A percentile compares a stretch with the other conserved stretches of the same genome.
phyloP scores from a whole-genome alignment of 1,140 invertebrate genomes.

The Coelopa frigida region DNA sequence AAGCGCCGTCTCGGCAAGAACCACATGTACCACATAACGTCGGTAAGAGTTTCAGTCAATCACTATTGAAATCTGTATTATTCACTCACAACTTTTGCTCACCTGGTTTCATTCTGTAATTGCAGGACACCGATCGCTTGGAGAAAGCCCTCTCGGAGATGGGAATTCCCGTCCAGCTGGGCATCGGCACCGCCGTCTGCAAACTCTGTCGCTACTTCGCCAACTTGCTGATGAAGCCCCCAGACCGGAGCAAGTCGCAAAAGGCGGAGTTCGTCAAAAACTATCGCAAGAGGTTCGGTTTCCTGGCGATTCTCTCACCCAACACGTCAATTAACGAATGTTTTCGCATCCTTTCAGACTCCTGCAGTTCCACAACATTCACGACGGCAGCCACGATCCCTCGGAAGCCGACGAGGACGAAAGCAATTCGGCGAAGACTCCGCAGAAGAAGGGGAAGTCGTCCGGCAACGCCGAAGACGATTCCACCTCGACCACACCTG shows the following conservation, averaged over 20 bases:
- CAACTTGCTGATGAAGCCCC: slow-evolving; percentile 57
- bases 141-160: slow-evolving; percentile 58
- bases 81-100: too few species aligned
- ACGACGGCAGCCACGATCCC: slow-evolving; percentile 52
- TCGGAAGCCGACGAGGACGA: slow-evolving; percentile 38
- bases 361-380: slow-evolving; percentile 61
- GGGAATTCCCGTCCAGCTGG: slow-evolving; percentile 58
- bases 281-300: slow-evolving; percentile 58
- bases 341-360: slow-evolving; percentile 49
- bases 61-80: too few species aligned
- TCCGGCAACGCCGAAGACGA: slow-evolving; percentile 4
- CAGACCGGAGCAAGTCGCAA: slow-evolving; percentile 48
- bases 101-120: slow-evolving; percentile 17
- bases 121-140: slow-evolving; percentile 56
- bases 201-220: slow-evolving; percentile 72
- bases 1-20: slow-evolving; percentile 64
- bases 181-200: slow-evolving; percentile 58
- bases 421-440: slow-evolving; percentile 6
- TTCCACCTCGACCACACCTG: background rate
- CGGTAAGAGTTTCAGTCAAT: slow-evolving; percentile 40
- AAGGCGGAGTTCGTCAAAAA: slow-evolving; percentile 56
- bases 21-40: slow-evolving; percentile 57
- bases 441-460: background rate
- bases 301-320: background rate
- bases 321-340: background rate